These are phyloP conservation scores for Melieria crassipennis DNA, from an alignment of 2,888 invertebrate species.

Conservation along the genomic window DNA sequence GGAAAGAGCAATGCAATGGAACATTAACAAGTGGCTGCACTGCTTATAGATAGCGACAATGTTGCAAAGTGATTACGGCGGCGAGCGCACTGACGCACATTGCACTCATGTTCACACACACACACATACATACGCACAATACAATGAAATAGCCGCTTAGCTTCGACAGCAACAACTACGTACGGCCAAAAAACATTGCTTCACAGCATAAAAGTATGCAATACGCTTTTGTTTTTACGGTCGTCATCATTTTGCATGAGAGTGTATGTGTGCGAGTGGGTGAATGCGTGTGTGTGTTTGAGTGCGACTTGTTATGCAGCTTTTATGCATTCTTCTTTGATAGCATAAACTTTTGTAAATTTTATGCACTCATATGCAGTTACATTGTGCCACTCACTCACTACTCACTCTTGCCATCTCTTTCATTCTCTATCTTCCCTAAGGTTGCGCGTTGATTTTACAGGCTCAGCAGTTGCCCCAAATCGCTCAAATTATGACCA, in stretches of 20 bases:
- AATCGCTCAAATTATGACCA: too few relatives aligned
- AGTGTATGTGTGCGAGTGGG: background rate
- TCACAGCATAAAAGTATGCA: slow-evolving; percentile 30
- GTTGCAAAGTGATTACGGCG: slow-evolving; percentile 31
- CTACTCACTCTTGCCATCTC: too few relatives aligned
- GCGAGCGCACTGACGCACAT: slow-evolving; percentile 12
- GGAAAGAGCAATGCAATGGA: background rate
- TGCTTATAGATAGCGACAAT: slow-evolving; percentile 19
- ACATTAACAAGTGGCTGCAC: slow-evolving; percentile 12
- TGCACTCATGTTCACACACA: background rate
- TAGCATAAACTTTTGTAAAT: slow-evolving; percentile 30
- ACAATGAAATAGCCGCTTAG: background rate
- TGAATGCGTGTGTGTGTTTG: slow-evolving; percentile 10
- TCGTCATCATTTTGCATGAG: background rate
- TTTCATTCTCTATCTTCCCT: too few relatives aligned
- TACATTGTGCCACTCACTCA: slow-evolving; percentile 12
- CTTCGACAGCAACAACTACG: too few relatives aligned
- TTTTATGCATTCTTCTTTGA: slow-evolving; percentile 31
- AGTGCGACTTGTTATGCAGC: slow-evolving; percentile 26
- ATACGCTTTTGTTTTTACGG: slow-evolving; percentile 31
- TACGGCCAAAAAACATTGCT: slow-evolving; percentile 8
- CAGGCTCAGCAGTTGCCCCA: too few relatives aligned
- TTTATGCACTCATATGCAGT: slow-evolving; percentile 28
- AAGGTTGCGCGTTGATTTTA: too few relatives aligned
- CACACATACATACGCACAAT: background rate